Percentiles rank a stretch among this genome's conserved stretches.
These are phyloP conservation scores for Lamellibrachia luymesi DNA, from an alignment of 1,140 invertebrate genomes.

Conservation along the genomic window DNA sequence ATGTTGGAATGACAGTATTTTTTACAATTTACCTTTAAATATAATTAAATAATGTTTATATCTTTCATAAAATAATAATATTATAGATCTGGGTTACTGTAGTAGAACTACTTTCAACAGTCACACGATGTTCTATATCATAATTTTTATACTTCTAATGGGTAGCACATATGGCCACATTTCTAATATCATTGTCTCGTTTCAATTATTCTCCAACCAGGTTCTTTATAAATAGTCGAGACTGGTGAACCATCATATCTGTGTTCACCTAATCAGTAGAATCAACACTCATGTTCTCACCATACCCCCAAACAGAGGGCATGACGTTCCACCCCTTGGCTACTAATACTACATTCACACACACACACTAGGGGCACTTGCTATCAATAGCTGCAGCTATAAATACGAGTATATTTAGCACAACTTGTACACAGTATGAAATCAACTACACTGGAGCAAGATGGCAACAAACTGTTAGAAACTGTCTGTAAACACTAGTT, in stretches of 20 bases:
- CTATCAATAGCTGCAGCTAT: neutral
- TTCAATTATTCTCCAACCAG: neutral
- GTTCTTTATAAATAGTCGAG: neutral
- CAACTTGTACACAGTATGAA: neutral
- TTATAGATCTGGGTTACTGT: too few relatives aligned
- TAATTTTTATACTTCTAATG: too few relatives aligned
- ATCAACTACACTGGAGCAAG: neutral
- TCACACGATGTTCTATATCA: neutral
- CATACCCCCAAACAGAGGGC: neutral
- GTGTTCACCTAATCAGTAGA: neutral
- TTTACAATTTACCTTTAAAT: too few relatives aligned
- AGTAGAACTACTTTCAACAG: too few relatives aligned
- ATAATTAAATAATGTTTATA: too few relatives aligned
- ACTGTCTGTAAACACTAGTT: neutral
- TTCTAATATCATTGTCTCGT: neutral
- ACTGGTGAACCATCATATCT: neutral
- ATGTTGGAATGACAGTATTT: too few relatives aligned
- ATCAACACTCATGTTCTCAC: neutral
- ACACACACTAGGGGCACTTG: neutral
- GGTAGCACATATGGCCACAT: too few relatives aligned
- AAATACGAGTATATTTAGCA: neutral
- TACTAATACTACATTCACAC: neutral
- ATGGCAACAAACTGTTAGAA: constrained; percentile 6
- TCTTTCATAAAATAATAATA: too few relatives aligned
- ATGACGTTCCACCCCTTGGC: neutral